Base-by-base conservation (phyloP, 2,888 invertebrate species). In the Aplocera efformata region DNA sequence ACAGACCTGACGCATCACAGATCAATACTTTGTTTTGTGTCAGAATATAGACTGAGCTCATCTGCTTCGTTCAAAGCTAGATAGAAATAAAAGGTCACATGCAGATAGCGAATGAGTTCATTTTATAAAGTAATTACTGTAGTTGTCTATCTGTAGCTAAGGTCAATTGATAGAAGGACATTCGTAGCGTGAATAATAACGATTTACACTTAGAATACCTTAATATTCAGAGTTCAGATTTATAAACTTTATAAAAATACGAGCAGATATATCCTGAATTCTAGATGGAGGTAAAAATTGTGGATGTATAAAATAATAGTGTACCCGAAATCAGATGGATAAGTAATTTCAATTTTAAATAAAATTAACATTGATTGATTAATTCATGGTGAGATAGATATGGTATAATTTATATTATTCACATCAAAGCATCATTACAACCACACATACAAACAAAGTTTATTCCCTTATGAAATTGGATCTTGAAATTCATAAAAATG, bases 81-180 rank as follows among this genome's bases (percentile, higher is more conserved):
- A 44, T 50, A 46, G 31, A 10, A 26, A 40, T 27, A 37, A 47
- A 34, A 26, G 48, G 50, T 47, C 45, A 39, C 35, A 35, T 44
- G 42, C 53, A 50, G 56, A 53, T 56, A 57, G 5, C 5, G 13
- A 54, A 57, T 35, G 21, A 33, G 11, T 32, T 31, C 28, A 24
- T 24, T 10, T 29, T 27, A 31, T 9, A 21, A 8, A 59, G 65
- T 58, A 55, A 55, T 58, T 21, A 23, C 7, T 13, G 23, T 32
- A 23, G 32, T 23, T 41, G 53, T 48, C 45, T 56, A 39, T 50
- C 37, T 32, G 39, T 47, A 41, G 36, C 39, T 37, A 57, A 67
- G 68, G 67, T 62, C 68, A 64, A 33, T 23, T 52, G 40, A 38
- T 41, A 40, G 53, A 60, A 64, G 64, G 63, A 60, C 57, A 56